phyloP scores from a whole-genome alignment of 2,113 vertebrate species.

The Corythoichthys haematopterus region DNA sequence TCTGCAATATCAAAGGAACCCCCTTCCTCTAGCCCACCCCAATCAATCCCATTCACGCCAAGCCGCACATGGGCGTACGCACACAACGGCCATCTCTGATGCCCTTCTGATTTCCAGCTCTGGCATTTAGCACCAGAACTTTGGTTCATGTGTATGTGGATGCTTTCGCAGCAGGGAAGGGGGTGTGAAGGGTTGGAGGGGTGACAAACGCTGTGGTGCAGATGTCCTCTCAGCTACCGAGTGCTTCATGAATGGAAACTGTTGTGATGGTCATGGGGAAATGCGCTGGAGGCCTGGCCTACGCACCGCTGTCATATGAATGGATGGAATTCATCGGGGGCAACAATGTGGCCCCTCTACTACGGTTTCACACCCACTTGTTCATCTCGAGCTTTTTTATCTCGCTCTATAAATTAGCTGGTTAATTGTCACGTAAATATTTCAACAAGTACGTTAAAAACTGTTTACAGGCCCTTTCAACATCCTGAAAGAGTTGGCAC shows the following conservation, averaged over 20 bases:
- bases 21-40: constrained; percentile 37
- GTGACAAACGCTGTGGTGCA: constrained; percentile 74
- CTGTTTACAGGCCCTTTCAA: neutral
- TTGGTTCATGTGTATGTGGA: constrained; percentile 36
- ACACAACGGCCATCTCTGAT: constrained; percentile 64
- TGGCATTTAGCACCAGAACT: constrained; percentile 59
- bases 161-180: constrained; percentile 24
- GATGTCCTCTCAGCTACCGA: constrained; percentile 73
- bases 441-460: neutral
- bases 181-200: constrained; percentile 45
- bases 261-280: constrained; percentile 83
- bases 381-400: constrained; percentile 32
- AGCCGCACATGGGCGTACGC: constrained; percentile 59
- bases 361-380: constrained; percentile 54
- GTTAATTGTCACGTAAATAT: neutral
- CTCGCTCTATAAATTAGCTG: constrained; percentile 44
- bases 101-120: constrained; percentile 55
- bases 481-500: neutral
- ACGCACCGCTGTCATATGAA: constrained; percentile 80
- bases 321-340: constrained; percentile 82
- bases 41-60: constrained; percentile 54
- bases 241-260: constrained; percentile 83
- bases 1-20: constrained; percentile 50
- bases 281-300: constrained; percentile 85
- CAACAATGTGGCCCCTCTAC: constrained; percentile 79